Percentiles rank a stretch among this genome's conserved stretches.
Conservation (phyloP, 2,888 invertebrate genomes). For the Neocrepidodera transversa region DNA sequence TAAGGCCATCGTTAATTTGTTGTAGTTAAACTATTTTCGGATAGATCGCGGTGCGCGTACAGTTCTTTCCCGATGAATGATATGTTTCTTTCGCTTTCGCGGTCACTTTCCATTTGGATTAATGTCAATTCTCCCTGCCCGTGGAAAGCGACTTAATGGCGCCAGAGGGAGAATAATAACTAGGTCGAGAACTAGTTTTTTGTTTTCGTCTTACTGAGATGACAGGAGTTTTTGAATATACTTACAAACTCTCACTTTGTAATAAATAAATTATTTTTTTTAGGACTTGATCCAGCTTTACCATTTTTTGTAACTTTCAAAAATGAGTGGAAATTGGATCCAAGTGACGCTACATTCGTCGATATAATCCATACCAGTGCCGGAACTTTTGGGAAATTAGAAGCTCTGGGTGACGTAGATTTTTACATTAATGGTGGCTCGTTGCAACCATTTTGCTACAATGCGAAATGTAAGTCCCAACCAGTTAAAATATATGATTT, state of each 20-base stretch:
- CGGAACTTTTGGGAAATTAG: constrained; percentile 66
- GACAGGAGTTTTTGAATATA: too few species aligned
- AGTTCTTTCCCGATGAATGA: too few species aligned
- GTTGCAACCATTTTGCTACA: constrained; percentile 51
- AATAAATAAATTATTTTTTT: background rate
- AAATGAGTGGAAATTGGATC: constrained; percentile 70
- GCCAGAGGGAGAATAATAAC: background rate
- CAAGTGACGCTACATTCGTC: constrained; percentile 82
- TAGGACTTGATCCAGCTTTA: constrained; percentile 70
- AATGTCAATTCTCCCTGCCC: background rate
- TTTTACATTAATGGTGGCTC: constrained; percentile 71
- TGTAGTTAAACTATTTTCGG: too few species aligned
- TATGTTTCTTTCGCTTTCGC: too few species aligned
- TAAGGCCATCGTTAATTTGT: too few species aligned
- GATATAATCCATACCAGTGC: constrained; percentile 91
- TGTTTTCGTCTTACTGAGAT: too few species aligned
- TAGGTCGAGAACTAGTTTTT: background rate
- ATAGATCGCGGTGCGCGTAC: too few species aligned
- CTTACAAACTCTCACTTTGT: background rate
- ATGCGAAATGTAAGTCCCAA: constrained; percentile 47
- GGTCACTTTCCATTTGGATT: background rate
- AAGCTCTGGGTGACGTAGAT: constrained; percentile 67
- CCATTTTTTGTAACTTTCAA: constrained; percentile 66
- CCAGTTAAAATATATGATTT: background rate
- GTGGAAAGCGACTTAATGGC: background rate